phyloP scores from a whole-genome alignment of 2,113 vertebrate species.

The Oxyura jamaicensis region DNA sequence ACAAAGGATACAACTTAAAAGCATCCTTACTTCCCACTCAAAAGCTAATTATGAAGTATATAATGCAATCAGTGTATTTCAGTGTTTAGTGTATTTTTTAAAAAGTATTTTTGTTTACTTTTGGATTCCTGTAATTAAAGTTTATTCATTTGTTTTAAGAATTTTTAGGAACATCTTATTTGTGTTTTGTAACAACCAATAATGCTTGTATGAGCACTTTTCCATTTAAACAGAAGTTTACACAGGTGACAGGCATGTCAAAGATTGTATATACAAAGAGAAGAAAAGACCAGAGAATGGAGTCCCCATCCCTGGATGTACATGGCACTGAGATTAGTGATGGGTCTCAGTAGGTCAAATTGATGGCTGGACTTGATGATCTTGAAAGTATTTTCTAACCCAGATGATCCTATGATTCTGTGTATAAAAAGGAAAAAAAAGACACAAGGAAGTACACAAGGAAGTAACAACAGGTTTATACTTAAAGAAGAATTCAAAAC shows the following conservation, averaged over 20 bases:
- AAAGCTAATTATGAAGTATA: neutral
- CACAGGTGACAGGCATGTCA: neutral
- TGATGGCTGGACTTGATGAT: neutral
- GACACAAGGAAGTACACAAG: neutral
- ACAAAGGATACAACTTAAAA: neutral
- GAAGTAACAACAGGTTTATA: neutral
- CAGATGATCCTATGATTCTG: neutral
- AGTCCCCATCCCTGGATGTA: too few species aligned
- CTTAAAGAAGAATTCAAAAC: neutral
- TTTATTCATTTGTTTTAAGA: neutral
- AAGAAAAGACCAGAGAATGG: neutral
- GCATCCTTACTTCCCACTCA: neutral
- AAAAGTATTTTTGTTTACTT: neutral
- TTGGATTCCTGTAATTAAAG: neutral
- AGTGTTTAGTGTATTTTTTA: neutral
- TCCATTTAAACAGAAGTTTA: neutral
- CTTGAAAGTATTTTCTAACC: neutral
- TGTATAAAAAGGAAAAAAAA: neutral
- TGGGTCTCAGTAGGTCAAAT: neutral
- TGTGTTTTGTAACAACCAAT: neutral
- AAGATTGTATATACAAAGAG: neutral
- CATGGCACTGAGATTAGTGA: neutral
- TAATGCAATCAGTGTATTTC: neutral
- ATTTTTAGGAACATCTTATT: neutral
- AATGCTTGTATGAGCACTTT: neutral